Conservation (phyloP, 2,797 vertebrate species). For the Cyclura pinguis region DNA sequence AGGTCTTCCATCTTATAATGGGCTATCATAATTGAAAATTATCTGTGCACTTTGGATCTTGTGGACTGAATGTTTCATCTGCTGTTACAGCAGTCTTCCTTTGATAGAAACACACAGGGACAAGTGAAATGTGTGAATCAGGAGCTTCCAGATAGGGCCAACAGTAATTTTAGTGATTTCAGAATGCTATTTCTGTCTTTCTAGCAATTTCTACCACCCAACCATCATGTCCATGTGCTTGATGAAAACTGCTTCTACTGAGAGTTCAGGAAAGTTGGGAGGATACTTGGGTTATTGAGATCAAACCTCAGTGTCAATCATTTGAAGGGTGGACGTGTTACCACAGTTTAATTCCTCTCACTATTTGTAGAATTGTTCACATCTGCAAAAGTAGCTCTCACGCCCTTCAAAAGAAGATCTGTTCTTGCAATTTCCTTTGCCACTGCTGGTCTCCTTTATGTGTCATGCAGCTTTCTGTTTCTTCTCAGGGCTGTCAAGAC, state of each 20-base stretch:
- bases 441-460: conserved; percentile 49
- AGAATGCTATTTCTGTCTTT: neutral
- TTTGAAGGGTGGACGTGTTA: neutral
- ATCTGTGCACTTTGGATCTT: neutral
- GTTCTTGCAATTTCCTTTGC: conserved; percentile 15
- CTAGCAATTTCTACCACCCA: too few species aligned
- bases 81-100: neutral
- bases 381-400: neutral
- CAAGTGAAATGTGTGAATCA: neutral
- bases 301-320: neutral
- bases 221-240: neutral
- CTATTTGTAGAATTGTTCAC: neutral
- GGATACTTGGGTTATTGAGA: neutral
- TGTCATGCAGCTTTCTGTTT: conserved; percentile 52
- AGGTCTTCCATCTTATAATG: neutral
- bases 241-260: neutral
- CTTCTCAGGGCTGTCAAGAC: conserved; percentile 39
- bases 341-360: neutral
- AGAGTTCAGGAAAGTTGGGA: neutral
- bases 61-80: neutral
- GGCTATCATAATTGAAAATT: neutral
- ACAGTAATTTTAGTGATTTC: neutral
- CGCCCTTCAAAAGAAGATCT: conserved; percentile 10
- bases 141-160: too few species aligned
- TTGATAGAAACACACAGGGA: neutral